These are phyloP conservation scores for Carpatolechia fugitivella DNA, from an alignment of 2,888 invertebrate species.

Conservation along the genomic window DNA sequence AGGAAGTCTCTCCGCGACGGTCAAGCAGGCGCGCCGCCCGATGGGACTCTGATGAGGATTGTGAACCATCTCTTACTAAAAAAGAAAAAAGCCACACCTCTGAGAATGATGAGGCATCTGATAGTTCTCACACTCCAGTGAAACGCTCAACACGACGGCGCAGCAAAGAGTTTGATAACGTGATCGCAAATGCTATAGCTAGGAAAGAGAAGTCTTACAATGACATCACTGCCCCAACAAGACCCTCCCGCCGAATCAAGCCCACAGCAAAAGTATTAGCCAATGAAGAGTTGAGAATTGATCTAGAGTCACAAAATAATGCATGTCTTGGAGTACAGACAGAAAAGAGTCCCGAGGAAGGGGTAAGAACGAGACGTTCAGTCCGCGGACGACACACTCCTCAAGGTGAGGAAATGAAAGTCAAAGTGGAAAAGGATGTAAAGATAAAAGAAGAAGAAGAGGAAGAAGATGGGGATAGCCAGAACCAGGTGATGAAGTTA, in stretches of 20 bases:
- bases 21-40: slow-evolving; percentile 52
- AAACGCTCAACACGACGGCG: slow-evolving; percentile 83
- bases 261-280: slow-evolving; percentile 84
- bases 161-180: slow-evolving; percentile 81
- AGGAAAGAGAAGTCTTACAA: slow-evolving; percentile 85
- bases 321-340: slow-evolving; percentile 66
- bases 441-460: slow-evolving; percentile 25
- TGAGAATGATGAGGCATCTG: slow-evolving; percentile 61
- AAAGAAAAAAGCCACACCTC: slow-evolving; percentile 47
- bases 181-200: slow-evolving; percentile 85
- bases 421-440: slow-evolving; percentile 17
- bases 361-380: slow-evolving; percentile 58
- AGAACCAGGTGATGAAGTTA: slow-evolving; percentile 75
- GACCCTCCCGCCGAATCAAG: slow-evolving; percentile 78
- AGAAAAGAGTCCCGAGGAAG: slow-evolving; percentile 58
- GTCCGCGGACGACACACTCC: slow-evolving; percentile 32
- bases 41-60: slow-evolving; percentile 64
- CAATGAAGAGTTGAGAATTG: slow-evolving; percentile 81
- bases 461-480: slow-evolving; percentile 44
- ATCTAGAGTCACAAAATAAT: slow-evolving; percentile 78
- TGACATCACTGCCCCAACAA: slow-evolving; percentile 55
- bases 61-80: slow-evolving; percentile 42
- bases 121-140: slow-evolving; percentile 56
- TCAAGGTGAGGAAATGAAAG: slow-evolving; percentile 24
- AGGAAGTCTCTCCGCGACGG: slow-evolving; percentile 56